phyloP scores from a whole-genome alignment of 2,797 vertebrate genomes.

The Eutrigla gurnardus region DNA sequence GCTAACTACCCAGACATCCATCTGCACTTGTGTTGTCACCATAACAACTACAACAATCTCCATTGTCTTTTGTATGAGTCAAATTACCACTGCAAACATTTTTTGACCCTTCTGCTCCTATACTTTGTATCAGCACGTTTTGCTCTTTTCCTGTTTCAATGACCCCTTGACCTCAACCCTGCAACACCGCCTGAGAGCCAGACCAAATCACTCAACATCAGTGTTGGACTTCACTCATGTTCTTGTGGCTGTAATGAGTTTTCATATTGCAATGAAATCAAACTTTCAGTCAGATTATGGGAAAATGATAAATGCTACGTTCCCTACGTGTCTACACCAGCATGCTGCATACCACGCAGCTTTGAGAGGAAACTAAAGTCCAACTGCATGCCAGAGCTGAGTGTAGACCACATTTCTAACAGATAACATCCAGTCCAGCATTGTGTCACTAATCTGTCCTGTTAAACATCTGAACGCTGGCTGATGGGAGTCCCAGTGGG shows the following conservation, averaged over 20 bases:
- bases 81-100: no score
- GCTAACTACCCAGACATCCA: no score
- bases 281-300: neutral
- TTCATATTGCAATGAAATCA: neutral
- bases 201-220: neutral
- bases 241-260: neutral
- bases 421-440: slow-evolving; percentile 45
- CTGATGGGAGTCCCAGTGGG: slow-evolving; percentile 28
- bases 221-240: neutral
- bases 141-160: no score
- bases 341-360: neutral
- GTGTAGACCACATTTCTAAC: slow-evolving; percentile 28
- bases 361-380: slow-evolving; percentile 32
- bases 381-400: slow-evolving; percentile 19
- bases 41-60: no score
- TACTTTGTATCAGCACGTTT: no score
- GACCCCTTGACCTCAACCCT: neutral
- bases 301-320: neutral
- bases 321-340: neutral
- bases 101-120: no score
- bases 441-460: slow-evolving; percentile 25
- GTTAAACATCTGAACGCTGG: slow-evolving; percentile 8
- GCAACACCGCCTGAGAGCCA: neutral
- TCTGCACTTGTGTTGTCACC: no score
- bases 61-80: no score